phyloP scores from a whole-genome alignment of 1,140 invertebrate genomes.

The Asbolus verrucosus region DNA sequence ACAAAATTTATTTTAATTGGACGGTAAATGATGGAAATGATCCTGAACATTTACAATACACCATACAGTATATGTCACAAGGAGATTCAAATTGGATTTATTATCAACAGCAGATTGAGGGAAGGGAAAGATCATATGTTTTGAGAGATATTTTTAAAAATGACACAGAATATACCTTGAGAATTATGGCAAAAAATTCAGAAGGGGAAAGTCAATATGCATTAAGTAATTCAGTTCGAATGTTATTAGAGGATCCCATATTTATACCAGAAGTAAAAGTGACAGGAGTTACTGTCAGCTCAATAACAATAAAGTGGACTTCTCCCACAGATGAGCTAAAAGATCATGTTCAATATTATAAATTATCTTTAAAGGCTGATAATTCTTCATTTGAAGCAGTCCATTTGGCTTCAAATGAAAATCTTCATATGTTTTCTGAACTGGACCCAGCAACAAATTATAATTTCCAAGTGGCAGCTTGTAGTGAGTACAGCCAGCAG shows the following conservation, averaged over 20 bases:
- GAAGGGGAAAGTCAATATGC: conserved; percentile 68
- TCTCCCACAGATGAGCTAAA: conserved; percentile 73
- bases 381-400: conserved; percentile 72
- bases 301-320: conserved; percentile 83
- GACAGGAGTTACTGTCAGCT: conserved; percentile 80
- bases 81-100: conserved; percentile 69
- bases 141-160: conserved; percentile 68
- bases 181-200: conserved; percentile 68
- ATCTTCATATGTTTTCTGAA: conserved; percentile 81
- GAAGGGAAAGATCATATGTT: conserved; percentile 68
- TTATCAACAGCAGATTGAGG: conserved; percentile 66
- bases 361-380: conserved; percentile 75
- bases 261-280: conserved; percentile 82
- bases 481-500: conserved; percentile 78
- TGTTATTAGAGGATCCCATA: conserved; percentile 75
- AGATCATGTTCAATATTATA: conserved; percentile 82
- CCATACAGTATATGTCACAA: conserved; percentile 73
- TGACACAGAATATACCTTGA: conserved; percentile 68
- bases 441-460: conserved; percentile 82
- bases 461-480: conserved; percentile 80
- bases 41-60: conserved; percentile 73
- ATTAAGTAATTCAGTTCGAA: conserved; percentile 64
- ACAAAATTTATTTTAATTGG: conserved; percentile 85
- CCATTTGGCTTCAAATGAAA: conserved; percentile 72
- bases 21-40: conserved; percentile 83